Base-by-base conservation (phyloP, 2,113 vertebrate species). In the Carassius gibelio region DNA sequence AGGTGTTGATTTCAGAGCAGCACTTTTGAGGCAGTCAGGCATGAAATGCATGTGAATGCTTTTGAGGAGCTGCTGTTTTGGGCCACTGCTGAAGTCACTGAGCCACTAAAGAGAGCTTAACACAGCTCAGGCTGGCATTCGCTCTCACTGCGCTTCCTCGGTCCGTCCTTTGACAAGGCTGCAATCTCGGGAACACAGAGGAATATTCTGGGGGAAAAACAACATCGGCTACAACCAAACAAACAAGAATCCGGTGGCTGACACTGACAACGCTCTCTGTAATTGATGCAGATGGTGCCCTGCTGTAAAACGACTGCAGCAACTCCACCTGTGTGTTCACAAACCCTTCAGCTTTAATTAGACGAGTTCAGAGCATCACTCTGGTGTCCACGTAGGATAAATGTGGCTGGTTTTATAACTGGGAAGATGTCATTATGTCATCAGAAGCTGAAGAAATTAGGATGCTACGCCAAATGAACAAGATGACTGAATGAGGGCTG, bases 1-100 rank as follows among this genome's bases (percentile, higher is more conserved):
- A 96, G 95, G 96, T 96, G 95, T 96, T 94, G 94, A 95, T 96
- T 95, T 96, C 96, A 96, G 95, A 94, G 95, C 95, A 92, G 95
- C 95, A 93, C 94, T 96, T 95, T 96, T 94, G 94, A 96, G 93
- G 93, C 94, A 95, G 94, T 93, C 90, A 88, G 95, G 94, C 93
- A 95, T 96, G 94, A 96, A 96, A 95, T 94, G 94, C 95, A 96
- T 96, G 95, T 94, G 95, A 96, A 96, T 95, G 93, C 94, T 95
- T 93, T 93, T 92, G 94, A 96, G 94, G 92, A 94, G 94, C 93
- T 92, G 92, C 92, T 93, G 94, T 92, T 92, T 95, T 94, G 92
- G 95, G 94, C 93, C 91, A 81, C 92, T 94, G 90, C 92, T 95
- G 95, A 95, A 94, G 95, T 95, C 95, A 95, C 94, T 82, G 89